Conservation (phyloP, 2,113 vertebrate species). For the Lagenorhynchus albirostris region DNA sequence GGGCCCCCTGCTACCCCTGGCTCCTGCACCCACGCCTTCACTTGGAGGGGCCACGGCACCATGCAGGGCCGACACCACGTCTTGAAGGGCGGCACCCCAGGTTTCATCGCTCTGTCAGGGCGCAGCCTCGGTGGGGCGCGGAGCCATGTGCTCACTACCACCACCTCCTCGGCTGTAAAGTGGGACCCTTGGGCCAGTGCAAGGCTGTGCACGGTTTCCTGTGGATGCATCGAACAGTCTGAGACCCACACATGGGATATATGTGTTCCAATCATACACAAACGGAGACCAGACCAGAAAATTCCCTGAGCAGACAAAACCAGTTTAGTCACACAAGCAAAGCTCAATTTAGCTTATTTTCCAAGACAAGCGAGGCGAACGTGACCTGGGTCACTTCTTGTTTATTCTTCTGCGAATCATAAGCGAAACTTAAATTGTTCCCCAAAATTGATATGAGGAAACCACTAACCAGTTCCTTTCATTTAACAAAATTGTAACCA, state of each 20-base stretch:
- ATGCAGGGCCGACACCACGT: rapidly evolving
- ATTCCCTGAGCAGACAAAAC: not conserved
- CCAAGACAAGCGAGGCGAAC: not conserved
- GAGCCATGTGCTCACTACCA: not conserved
- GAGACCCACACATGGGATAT: not conserved
- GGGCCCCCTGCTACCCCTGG: not conserved
- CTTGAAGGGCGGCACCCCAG: rapidly evolving
- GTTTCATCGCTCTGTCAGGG: rapidly evolving
- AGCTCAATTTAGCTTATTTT: not conserved
- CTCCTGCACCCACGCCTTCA: not conserved
- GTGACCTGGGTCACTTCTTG: not conserved
- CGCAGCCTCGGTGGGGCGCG: not conserved
- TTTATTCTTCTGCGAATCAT: not conserved
- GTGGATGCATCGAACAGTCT: not conserved
- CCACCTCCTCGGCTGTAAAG: not conserved
- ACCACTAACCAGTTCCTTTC: not conserved
- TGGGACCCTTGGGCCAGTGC: not conserved
- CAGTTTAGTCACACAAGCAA: not conserved
- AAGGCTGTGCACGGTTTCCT: not conserved
- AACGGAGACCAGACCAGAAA: not conserved
- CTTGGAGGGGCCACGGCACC: not conserved
- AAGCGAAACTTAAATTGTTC: not conserved
- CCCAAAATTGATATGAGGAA: not conserved
- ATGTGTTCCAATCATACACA: not conserved
- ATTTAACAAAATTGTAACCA: not conserved